Conservation (phyloP, 2,888 invertebrate genomes). For the Eilema griseolum region DNA sequence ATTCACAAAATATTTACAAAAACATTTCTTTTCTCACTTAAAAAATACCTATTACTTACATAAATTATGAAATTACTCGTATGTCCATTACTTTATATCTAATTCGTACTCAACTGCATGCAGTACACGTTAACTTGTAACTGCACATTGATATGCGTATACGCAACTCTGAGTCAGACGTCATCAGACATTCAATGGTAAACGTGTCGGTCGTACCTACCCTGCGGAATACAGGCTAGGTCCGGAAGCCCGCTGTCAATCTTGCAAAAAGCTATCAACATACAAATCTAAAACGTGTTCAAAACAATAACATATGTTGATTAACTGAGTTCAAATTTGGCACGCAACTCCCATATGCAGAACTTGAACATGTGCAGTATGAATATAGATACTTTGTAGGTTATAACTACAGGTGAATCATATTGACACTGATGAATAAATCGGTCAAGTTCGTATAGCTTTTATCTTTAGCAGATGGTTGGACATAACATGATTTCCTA, state of each 20-base stretch:
- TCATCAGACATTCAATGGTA: conserved; percentile 58
- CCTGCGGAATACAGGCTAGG: conserved; percentile 27
- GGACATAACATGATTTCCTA: not conserved
- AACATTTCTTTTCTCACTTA: not conserved
- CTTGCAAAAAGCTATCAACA: conserved; percentile 27
- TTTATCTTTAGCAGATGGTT: not conserved
- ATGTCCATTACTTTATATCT: not conserved
- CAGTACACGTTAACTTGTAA: conserved; percentile 30
- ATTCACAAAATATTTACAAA: no score
- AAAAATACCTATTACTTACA: not conserved
- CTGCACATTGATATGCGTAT: conserved; percentile 50
- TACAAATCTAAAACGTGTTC: conserved; percentile 33
- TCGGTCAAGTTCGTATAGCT: conserved; percentile 9
- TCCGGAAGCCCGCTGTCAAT: conserved; percentile 49
- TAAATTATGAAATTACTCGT: not conserved
- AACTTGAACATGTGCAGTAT: conserved; percentile 12
- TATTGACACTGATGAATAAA: conserved; percentile 6
- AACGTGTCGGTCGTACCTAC: conserved; percentile 42
- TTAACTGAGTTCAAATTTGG: conserved; percentile 12
- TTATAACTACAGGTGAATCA: conserved; percentile 25
- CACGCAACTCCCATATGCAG: not conserved
- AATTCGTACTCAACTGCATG: conserved; percentile 12
- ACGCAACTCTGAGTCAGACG: conserved; percentile 56
- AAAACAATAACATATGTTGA: conserved; percentile 32
- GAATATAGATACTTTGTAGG: not conserved